Percentiles rank a stretch among this genome's conserved stretches.
These are phyloP conservation scores for Plestiodon gilberti DNA, from an alignment of 2,113 vertebrate species.

Conservation along the genomic window DNA sequence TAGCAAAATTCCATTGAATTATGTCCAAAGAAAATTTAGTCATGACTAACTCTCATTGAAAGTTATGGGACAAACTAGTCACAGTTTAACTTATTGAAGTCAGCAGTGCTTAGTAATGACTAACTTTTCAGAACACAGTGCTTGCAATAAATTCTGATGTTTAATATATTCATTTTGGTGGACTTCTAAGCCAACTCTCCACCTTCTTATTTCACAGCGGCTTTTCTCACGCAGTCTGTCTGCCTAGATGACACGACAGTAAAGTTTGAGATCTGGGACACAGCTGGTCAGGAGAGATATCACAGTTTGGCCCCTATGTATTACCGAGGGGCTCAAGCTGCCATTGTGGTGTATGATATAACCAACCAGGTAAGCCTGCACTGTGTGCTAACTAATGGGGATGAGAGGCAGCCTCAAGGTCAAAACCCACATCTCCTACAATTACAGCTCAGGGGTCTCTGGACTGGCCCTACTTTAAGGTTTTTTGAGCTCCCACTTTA, in stretches of 20 bases:
- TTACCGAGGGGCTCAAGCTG: conserved; percentile 81
- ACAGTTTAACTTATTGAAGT: too few relatives aligned
- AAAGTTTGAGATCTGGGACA: conserved; percentile 86
- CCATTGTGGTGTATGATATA: conserved; percentile 84
- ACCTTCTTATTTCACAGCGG: conserved; percentile 61
- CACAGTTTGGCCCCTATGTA: conserved; percentile 88
- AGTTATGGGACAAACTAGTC: too few relatives aligned
- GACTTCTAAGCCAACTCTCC: background rate
- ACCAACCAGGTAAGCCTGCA: conserved; percentile 81
- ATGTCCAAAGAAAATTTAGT: too few relatives aligned
- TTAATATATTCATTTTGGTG: background rate
- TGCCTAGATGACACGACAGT: conserved; percentile 85
- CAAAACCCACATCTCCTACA: background rate
- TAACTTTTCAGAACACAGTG: too few relatives aligned
- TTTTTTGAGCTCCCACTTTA: background rate
- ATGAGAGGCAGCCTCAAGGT: background rate
- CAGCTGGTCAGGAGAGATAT: conserved; percentile 83
- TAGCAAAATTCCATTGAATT: background rate
- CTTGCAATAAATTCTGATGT: background rate
- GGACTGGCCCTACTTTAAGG: background rate
- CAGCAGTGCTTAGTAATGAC: too few relatives aligned
- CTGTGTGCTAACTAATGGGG: background rate
- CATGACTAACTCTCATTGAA: too few relatives aligned
- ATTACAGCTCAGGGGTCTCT: background rate
- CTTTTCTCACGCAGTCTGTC: conserved; percentile 83